A percentile compares a stretch with the other conserved stretches of the same genome.
Evolutionary conservation across 2,113 vertebrate species (phyloP).

Genomic region (Sterrhoptilus dennistouni): DNA sequence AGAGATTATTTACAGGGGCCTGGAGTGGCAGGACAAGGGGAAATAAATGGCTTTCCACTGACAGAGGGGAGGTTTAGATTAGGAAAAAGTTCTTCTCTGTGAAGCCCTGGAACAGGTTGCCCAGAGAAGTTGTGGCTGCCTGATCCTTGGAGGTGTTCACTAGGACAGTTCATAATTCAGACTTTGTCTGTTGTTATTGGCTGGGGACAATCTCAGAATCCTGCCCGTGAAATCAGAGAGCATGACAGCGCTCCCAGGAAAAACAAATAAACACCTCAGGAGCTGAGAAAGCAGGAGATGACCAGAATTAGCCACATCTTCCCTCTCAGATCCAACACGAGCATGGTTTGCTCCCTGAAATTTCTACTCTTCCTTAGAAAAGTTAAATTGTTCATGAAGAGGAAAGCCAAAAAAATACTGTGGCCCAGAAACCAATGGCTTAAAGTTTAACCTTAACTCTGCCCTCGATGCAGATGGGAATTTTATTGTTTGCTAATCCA

Average conservation of each 20-base stretch:
- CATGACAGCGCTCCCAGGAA: background rate
- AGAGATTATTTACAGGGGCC: too few species aligned
- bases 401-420: background rate
- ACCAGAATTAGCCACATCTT: background rate
- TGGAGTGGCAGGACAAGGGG: background rate
- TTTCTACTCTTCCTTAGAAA: background rate
- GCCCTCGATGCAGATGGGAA: rapidly evolving
- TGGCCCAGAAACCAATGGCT: background rate
- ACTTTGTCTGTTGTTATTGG: background rate
- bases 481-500: background rate
- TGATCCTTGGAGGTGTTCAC: too few species aligned
- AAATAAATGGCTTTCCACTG: background rate
- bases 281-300: background rate
- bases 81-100: background rate
- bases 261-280: background rate
- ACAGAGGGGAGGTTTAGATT: background rate
- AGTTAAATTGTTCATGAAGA: background rate
- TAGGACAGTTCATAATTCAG: background rate
- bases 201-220: background rate
- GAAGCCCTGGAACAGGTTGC: background rate
- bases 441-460: background rate
- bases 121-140: background rate
- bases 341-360: background rate
- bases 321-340: background rate
- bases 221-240: background rate